Evolutionary conservation across 2,888 invertebrate genomes (phyloP).

Genomic region (Diaprepes abbreviatus): DNA sequence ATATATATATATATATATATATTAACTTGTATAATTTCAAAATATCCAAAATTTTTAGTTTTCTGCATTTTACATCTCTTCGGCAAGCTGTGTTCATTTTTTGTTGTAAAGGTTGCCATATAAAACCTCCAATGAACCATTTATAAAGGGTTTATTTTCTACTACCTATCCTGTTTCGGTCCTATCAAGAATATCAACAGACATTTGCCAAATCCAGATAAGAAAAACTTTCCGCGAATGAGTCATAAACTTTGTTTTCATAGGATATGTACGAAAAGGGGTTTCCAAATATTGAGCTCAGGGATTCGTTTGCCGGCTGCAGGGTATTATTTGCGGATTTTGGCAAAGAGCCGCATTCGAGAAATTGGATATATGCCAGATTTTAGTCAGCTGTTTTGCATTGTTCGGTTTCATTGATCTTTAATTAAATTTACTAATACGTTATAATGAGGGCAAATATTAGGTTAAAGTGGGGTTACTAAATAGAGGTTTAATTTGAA

Average conservation of each 20-base stretch:
- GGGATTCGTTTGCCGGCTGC: constrained; percentile 1
- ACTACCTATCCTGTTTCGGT: too few relatives aligned
- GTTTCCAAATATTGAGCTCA: constrained; percentile 19
- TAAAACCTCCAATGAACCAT: too few relatives aligned
- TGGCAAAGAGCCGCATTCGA: constrained; percentile 13
- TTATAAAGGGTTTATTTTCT: too few relatives aligned
- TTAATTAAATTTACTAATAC: constrained; percentile 4
- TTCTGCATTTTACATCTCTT: too few relatives aligned
- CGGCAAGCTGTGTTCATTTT: too few relatives aligned
- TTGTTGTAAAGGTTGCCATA: too few relatives aligned
- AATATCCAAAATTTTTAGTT: too few relatives aligned
- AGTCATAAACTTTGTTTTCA: constrained; percentile 29
- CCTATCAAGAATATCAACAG: too few relatives aligned
- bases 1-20: too few relatives aligned
- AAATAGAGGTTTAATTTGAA: too few relatives aligned
- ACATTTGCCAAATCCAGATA: background rate
- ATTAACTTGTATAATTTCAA: too few relatives aligned
- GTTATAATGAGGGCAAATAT: background rate
- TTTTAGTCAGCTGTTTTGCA: constrained; percentile 20
- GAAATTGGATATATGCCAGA: constrained; percentile 28
- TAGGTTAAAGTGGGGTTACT: too few relatives aligned
- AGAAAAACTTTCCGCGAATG: constrained; percentile 13
- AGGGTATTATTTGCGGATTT: constrained; percentile 25
- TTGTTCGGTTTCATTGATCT: constrained; percentile 28
- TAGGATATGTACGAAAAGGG: background rate